phyloP scores from a whole-genome alignment of 2,797 vertebrate species.

The Catharus ustulatus region DNA sequence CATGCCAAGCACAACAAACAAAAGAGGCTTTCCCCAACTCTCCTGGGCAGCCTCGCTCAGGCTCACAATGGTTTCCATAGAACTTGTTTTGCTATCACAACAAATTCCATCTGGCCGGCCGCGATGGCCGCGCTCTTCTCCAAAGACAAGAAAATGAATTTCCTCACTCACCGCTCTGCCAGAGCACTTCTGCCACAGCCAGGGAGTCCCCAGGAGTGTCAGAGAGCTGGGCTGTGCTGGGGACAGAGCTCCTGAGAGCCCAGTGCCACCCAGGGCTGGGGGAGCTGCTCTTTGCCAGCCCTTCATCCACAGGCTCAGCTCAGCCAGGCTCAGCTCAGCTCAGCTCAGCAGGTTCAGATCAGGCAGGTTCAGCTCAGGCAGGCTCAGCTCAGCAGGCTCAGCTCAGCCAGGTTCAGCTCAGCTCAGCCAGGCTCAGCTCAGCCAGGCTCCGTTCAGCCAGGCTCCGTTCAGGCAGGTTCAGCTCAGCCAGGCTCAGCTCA shows the following conservation, averaged over 20 bases:
- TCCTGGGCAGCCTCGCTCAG: constrained; percentile 82
- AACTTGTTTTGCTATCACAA: constrained; percentile 91
- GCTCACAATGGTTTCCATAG: constrained; percentile 94
- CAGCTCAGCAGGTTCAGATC: too few species aligned
- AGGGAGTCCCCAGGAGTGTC: constrained; percentile 50
- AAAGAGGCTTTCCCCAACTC: constrained; percentile 89
- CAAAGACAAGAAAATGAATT: constrained; percentile 58
- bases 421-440: too few species aligned
- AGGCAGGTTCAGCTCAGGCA: too few species aligned
- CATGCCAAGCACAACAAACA: constrained; percentile 92
- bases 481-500: too few species aligned
- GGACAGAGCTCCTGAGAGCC: background rate
- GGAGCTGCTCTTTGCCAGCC: background rate
- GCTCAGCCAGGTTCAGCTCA: too few species aligned
- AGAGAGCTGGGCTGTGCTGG: background rate
- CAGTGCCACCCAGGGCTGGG: background rate
- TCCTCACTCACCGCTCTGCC: constrained; percentile 64
- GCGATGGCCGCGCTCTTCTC: constrained; percentile 62
- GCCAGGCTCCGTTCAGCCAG: too few species aligned
- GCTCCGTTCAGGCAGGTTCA: too few species aligned
- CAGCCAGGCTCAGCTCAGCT: too few species aligned
- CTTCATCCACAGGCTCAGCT: background rate
- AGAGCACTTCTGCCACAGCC: constrained; percentile 57
- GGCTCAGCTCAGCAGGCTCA: too few species aligned
- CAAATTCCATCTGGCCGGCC: constrained; percentile 81